These are phyloP conservation scores for Danio kyathit DNA, from an alignment of 2,797 vertebrate species.

Conservation along the genomic window DNA sequence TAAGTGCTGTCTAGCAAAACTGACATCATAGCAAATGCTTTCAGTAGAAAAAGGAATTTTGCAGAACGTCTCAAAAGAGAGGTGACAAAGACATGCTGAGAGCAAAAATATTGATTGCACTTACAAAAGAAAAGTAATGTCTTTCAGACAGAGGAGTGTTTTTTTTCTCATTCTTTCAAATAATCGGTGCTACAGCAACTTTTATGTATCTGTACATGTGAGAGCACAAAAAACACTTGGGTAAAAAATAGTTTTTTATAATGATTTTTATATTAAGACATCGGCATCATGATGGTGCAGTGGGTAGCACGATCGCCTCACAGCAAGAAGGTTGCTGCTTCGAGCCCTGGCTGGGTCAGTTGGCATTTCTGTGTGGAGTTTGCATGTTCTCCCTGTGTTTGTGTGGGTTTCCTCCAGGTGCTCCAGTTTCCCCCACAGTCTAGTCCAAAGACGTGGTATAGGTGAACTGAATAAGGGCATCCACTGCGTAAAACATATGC, in stretches of 20 bases:
- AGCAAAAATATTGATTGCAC: conserved; percentile 43
- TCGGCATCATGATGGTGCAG: too few species aligned
- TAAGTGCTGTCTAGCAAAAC: not conserved
- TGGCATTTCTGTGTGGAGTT: too few species aligned
- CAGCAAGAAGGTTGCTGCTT: too few species aligned
- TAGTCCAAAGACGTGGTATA: too few species aligned
- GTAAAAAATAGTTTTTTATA: not conserved
- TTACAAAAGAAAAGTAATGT: conserved; percentile 15
- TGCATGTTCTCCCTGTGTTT: too few species aligned
- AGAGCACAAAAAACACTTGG: not conserved
- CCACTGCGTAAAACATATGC: too few species aligned
- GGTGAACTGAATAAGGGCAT: too few species aligned
- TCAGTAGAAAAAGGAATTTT: not conserved
- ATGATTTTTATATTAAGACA: not conserved
- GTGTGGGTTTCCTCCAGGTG: too few species aligned
- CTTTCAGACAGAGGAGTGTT: not conserved
- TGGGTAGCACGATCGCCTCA: too few species aligned
- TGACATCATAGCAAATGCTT: conserved; percentile 14
- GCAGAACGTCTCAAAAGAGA: conserved; percentile 2
- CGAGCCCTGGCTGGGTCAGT: too few species aligned
- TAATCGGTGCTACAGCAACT: not conserved
- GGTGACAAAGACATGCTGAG: conserved; percentile 5
- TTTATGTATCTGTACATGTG: not conserved
- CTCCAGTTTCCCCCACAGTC: too few species aligned
- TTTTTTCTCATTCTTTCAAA: conserved; percentile 16